These are phyloP conservation scores for Allygus modestus DNA, from an alignment of 2,888 invertebrate species.

Conservation along the genomic window DNA sequence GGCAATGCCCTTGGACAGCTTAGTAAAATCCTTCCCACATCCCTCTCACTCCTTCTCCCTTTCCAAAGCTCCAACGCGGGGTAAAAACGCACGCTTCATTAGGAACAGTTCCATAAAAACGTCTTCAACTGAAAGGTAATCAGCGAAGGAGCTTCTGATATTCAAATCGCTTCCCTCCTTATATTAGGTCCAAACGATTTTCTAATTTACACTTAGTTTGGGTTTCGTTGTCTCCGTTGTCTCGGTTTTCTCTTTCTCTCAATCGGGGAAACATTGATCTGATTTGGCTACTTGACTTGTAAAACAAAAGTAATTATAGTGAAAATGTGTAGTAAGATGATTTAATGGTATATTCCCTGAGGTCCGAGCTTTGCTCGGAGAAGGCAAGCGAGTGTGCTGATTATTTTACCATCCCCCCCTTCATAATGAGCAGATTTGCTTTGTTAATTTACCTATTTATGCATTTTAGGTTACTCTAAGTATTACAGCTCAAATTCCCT, in stretches of 20 bases:
- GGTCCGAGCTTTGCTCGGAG: too few relatives aligned
- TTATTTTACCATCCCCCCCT: too few relatives aligned
- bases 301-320: too few relatives aligned
- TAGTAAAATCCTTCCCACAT: not conserved
- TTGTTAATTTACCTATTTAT: too few relatives aligned
- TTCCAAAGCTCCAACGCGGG: not conserved
- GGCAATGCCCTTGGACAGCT: not conserved
- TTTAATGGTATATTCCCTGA: too few relatives aligned
- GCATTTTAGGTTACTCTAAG: too few relatives aligned
- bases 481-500: too few relatives aligned
- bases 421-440: too few relatives aligned
- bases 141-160: slow-evolving; percentile 1
- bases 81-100: slow-evolving; percentile 6
- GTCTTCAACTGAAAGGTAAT: slow-evolving; percentile 16
- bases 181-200: slow-evolving; percentile 5
- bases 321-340: too few relatives aligned
- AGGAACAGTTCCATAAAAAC: slow-evolving; percentile 5
- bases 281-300: not conserved
- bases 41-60: not conserved
- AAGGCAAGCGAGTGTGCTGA: too few relatives aligned
- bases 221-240: not conserved
- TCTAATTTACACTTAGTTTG: slow-evolving; percentile 12
- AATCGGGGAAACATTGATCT: not conserved
- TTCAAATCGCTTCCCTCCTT: not conserved
- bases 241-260: not conserved